Percentiles rank a stretch among this genome's conserved stretches.
Evolutionary conservation across 2,113 vertebrate genomes (phyloP).

Genomic region (Amphiprion ocellaris): DNA sequence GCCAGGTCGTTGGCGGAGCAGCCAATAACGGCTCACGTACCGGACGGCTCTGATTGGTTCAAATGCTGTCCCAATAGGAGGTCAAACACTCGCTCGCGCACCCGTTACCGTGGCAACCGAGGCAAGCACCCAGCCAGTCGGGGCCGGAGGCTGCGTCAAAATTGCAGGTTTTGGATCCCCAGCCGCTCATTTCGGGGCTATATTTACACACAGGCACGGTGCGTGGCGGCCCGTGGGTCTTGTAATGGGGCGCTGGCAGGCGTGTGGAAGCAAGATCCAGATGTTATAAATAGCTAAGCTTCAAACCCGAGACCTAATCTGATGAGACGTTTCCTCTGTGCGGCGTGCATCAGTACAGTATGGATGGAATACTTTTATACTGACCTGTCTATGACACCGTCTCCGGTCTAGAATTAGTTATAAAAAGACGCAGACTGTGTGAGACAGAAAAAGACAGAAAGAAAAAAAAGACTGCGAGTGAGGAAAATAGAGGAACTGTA

Average conservation of each 20-base stretch:
- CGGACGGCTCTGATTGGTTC: slow-evolving; percentile 51
- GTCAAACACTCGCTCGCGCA: slow-evolving; percentile 48
- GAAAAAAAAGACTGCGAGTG: neutral
- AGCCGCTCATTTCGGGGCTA: slow-evolving; percentile 77
- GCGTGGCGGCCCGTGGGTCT: slow-evolving; percentile 58
- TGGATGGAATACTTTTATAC: slow-evolving; percentile 34
- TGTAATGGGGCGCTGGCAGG: slow-evolving; percentile 57
- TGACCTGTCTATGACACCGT: slow-evolving; percentile 75
- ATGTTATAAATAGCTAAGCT: slow-evolving; percentile 71
- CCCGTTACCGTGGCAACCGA: slow-evolving; percentile 55
- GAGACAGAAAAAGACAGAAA: neutral
- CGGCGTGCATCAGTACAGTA: slow-evolving; percentile 10
- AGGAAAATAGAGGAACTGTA: neutral
- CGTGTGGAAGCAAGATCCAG: slow-evolving; percentile 53
- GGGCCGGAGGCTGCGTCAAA: slow-evolving; percentile 66
- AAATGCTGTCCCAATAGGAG: slow-evolving; percentile 26
- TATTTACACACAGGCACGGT: slow-evolving; percentile 73
- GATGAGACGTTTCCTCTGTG: slow-evolving; percentile 66
- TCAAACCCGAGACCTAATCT: slow-evolving; percentile 43
- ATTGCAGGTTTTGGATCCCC: slow-evolving; percentile 73
- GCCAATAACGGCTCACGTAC: slow-evolving; percentile 29
- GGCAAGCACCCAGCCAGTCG: slow-evolving; percentile 63
- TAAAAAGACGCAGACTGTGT: slow-evolving; percentile 48
- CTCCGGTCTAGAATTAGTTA: slow-evolving; percentile 50
- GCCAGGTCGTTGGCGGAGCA: neutral